A percentile compares a stretch with the other conserved stretches of the same genome.
Conservation (phyloP, 2,113 vertebrate species). For the Triplophysa tibetana region DNA sequence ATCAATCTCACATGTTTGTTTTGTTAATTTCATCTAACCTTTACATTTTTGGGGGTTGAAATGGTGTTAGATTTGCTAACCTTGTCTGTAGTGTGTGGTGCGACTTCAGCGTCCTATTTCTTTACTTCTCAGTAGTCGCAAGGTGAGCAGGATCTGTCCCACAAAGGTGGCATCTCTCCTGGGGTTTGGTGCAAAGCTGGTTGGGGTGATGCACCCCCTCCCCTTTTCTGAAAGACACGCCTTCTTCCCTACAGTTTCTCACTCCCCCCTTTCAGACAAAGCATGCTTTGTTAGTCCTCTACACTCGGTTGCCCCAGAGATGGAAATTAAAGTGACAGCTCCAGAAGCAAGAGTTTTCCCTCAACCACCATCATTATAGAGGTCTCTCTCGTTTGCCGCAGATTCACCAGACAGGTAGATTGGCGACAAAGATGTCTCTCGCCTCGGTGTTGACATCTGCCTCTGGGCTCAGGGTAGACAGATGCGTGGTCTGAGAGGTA, state of each 20-base stretch:
- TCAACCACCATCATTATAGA: constrained; percentile 23
- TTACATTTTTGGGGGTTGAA: background rate
- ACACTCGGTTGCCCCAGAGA: constrained; percentile 50
- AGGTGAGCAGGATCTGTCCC: constrained; percentile 24
- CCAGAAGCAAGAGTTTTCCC: constrained; percentile 47
- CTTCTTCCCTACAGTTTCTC: constrained; percentile 41
- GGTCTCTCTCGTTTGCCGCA: background rate
- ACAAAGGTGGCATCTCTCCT: constrained; percentile 19
- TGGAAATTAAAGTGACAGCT: constrained; percentile 55
- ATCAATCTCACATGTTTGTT: background rate
- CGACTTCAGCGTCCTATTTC: background rate
- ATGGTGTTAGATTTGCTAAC: background rate
- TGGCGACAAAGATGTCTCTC: constrained; percentile 34
- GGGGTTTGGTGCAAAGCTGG: constrained; percentile 13
- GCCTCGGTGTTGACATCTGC: constrained; percentile 16
- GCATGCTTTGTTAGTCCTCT: constrained; percentile 54
- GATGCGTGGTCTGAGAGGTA: constrained; percentile 13
- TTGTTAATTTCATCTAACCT: background rate
- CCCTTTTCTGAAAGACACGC: constrained; percentile 17
- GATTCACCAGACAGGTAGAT: constrained; percentile 45
- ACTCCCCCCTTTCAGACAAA: constrained; percentile 51
- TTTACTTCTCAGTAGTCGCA: background rate
- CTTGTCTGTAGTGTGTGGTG: background rate
- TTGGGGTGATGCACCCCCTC: background rate
- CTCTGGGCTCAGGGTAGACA: constrained; percentile 23